Percentiles rank a stretch among this genome's conserved stretches.
Evolutionary conservation across 1,140 invertebrate genomes (phyloP).

Genomic region (Phenacoccus solenopsis): DNA sequence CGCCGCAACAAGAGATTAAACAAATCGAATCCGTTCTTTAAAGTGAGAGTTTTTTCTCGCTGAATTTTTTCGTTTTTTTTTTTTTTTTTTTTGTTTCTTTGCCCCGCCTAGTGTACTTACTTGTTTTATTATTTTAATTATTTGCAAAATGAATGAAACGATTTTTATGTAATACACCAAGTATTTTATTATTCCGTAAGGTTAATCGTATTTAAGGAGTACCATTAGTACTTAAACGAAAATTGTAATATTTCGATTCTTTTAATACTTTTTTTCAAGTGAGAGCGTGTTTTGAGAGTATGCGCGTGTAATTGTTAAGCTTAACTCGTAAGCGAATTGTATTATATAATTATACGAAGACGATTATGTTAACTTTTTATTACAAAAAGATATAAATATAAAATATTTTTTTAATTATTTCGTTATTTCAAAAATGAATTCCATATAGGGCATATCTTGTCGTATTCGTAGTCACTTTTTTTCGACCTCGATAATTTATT

Average conservation of each 20-base stretch:
- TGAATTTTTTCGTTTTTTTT: not conserved
- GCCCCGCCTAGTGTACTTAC: not conserved
- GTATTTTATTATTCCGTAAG: conserved; percentile 14
- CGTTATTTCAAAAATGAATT: no score
- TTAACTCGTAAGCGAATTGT: not conserved
- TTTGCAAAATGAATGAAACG: not conserved
- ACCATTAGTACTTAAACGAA: conserved; percentile 10
- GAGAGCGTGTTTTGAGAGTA: not conserved
- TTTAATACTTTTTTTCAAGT: not conserved
- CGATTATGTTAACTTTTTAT: conserved; percentile 1
- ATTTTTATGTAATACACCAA: conserved; percentile 12
- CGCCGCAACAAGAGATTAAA: conserved; percentile 42
- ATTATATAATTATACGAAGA: not conserved
- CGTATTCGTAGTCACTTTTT: no score
- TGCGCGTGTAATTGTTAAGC: not conserved
- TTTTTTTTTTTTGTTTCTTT: not conserved
- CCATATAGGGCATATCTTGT: no score
- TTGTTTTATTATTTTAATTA: conserved; percentile 2
- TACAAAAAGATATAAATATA: no score
- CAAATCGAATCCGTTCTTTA: conserved; percentile 52
- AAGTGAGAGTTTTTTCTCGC: conserved; percentile 24
- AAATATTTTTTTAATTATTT: no score
- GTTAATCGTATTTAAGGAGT: not conserved
- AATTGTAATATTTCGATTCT: not conserved
- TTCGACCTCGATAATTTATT: no score